Conservation (phyloP, 2,888 invertebrate genomes). For the Aromia moschata region DNA sequence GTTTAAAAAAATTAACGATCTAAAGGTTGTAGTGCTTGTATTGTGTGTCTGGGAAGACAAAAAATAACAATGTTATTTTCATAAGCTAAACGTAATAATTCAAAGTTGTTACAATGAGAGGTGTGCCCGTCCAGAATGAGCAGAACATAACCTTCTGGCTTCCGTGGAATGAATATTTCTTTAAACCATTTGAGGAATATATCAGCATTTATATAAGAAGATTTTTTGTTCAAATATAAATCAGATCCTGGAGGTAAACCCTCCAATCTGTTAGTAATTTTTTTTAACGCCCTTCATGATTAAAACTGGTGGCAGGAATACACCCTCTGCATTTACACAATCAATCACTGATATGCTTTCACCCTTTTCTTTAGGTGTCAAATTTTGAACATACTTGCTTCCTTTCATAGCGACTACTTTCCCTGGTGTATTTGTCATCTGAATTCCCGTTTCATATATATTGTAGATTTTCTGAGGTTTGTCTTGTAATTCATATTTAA, state of each 20-base stretch:
- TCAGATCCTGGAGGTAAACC: constrained; percentile 36
- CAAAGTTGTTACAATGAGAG: constrained; percentile 36
- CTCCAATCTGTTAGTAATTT: constrained; percentile 26
- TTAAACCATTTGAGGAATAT: constrained; percentile 15
- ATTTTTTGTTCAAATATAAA: constrained; percentile 35
- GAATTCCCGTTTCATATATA: constrained; percentile 28
- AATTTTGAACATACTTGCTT: background rate
- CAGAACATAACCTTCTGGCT: constrained; percentile 44
- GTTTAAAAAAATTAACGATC: constrained; percentile 45
- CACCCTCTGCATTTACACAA: constrained; percentile 21
- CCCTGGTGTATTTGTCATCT: constrained; percentile 18
- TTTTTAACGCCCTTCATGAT: constrained; percentile 35
- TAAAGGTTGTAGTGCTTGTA: constrained; percentile 46
- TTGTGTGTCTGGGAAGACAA: constrained; percentile 45
- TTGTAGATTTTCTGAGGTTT: background rate
- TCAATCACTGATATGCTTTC: constrained; percentile 25
- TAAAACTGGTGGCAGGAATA: constrained; percentile 24
- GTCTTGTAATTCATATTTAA: too few species aligned
- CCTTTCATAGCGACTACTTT: constrained; percentile 21
- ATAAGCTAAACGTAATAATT: constrained; percentile 24
- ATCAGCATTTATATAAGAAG: constrained; percentile 5
- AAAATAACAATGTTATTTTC: constrained; percentile 45
- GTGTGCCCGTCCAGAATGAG: constrained; percentile 48
- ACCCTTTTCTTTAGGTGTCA: constrained; percentile 23
- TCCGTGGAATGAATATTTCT: constrained; percentile 43